These are phyloP conservation scores for Gobionotothen gibberifrons DNA, from an alignment of 2,797 vertebrate species.

Conservation along the genomic window DNA sequence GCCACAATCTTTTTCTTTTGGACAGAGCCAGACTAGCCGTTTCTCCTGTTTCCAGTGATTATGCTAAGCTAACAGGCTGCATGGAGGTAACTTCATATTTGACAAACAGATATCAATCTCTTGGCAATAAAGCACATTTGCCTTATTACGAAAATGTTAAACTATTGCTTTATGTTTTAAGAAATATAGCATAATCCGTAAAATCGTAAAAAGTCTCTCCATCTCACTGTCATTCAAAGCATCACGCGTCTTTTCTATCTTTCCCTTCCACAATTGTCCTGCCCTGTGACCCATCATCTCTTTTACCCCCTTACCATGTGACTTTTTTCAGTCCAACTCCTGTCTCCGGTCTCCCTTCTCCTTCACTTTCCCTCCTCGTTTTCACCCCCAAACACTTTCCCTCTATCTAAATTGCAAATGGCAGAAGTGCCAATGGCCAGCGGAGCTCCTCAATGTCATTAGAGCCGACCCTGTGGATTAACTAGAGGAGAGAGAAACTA, in stretches of 20 bases:
- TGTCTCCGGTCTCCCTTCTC: slow-evolving; percentile 21
- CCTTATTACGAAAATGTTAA: not conserved
- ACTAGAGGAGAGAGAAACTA: slow-evolving; percentile 70
- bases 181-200: slow-evolving; percentile 7
- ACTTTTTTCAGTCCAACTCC: slow-evolving; percentile 21
- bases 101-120: not conserved
- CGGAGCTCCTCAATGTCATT: slow-evolving; percentile 80
- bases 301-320: slow-evolving; percentile 19
- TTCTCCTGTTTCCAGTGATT: not conserved
- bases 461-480: slow-evolving; percentile 81
- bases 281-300: not conserved
- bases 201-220: not conserved
- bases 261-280: slow-evolving; percentile 16
- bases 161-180: not conserved
- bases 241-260: slow-evolving; percentile 6
- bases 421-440: slow-evolving; percentile 71
- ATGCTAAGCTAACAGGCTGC: slow-evolving; percentile 3
- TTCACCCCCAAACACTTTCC: slow-evolving; percentile 38
- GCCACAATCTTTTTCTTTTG: not conserved
- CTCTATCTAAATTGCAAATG: slow-evolving; percentile 83
- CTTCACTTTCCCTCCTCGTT: slow-evolving; percentile 44
- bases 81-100: slow-evolving; percentile 6
- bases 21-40: not conserved
- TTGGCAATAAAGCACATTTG: not conserved
- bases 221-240: slow-evolving; percentile 25